Conservation (phyloP, 2,113 vertebrate genomes). For the Rhinoderma darwinii region DNA sequence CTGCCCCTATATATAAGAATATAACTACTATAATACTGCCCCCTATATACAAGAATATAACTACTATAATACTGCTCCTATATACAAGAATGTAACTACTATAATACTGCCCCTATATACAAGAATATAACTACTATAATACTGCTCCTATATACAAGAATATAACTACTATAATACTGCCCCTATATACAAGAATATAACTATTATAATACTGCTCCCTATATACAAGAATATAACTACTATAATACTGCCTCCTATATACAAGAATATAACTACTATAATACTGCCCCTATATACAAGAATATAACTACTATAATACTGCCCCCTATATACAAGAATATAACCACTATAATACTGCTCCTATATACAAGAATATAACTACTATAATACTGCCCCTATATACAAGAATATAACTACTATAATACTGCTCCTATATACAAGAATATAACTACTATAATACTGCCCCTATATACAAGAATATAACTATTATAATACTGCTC, state of each 20-base stretch:
- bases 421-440: not conserved
- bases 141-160: too few species aligned
- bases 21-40: too few species aligned
- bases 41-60: too few species aligned
- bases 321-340: not conserved
- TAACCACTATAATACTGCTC: not conserved
- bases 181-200: too few species aligned
- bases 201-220: too few species aligned
- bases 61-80: too few species aligned
- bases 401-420: slow-evolving; percentile 2
- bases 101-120: too few species aligned
- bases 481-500: not conserved
- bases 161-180: too few species aligned
- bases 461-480: not conserved
- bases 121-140: too few species aligned
- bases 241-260: not conserved
- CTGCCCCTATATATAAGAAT: too few species aligned
- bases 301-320: not conserved
- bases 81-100: too few species aligned
- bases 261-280: slow-evolving; percentile 1
- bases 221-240: not conserved
- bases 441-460: slow-evolving; percentile 4
- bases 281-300: not conserved
- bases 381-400: not conserved
- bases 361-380: not conserved